A percentile compares a stretch with the other conserved stretches of the same genome.
Conservation (phyloP, 1,140 invertebrate genomes). For the Macrobrachium nipponense region DNA sequence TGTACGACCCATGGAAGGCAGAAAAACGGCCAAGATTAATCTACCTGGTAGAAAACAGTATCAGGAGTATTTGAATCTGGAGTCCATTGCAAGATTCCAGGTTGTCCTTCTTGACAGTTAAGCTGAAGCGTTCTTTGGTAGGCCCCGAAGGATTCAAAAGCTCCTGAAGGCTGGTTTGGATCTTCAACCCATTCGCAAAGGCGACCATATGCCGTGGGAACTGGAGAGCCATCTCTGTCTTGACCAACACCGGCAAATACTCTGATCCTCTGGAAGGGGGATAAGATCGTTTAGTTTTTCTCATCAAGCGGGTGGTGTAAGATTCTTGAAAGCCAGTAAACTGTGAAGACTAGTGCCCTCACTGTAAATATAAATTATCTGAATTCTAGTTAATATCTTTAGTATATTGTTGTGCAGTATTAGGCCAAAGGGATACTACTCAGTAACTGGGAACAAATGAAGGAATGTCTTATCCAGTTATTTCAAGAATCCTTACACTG, state of each 20-base stretch:
- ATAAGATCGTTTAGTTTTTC: too few relatives aligned
- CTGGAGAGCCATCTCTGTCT: slow-evolving; percentile 75
- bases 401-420: neutral
- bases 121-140: slow-evolving; percentile 87
- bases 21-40: neutral
- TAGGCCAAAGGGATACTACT: neutral
- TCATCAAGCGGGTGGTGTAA: neutral
- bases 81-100: slow-evolving; percentile 87
- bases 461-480: neutral
- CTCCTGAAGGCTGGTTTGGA: slow-evolving; percentile 78
- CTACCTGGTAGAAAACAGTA: slow-evolving; percentile 82
- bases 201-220: slow-evolving; percentile 81
- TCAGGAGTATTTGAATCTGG: slow-evolving; percentile 84
- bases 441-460: neutral
- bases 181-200: slow-evolving; percentile 89
- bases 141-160: slow-evolving; percentile 85
- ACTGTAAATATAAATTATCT: too few relatives aligned
- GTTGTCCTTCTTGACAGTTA: slow-evolving; percentile 84
- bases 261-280: slow-evolving; percentile 75
- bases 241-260: slow-evolving; percentile 84
- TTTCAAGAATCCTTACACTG: slow-evolving; percentile 72
- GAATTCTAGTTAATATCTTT: too few relatives aligned
- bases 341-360: neutral
- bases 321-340: neutral
- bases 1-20: too few relatives aligned